These are phyloP conservation scores for Chymomyza procnemis DNA, from an alignment of 2,888 invertebrate species.

Conservation along the genomic window DNA sequence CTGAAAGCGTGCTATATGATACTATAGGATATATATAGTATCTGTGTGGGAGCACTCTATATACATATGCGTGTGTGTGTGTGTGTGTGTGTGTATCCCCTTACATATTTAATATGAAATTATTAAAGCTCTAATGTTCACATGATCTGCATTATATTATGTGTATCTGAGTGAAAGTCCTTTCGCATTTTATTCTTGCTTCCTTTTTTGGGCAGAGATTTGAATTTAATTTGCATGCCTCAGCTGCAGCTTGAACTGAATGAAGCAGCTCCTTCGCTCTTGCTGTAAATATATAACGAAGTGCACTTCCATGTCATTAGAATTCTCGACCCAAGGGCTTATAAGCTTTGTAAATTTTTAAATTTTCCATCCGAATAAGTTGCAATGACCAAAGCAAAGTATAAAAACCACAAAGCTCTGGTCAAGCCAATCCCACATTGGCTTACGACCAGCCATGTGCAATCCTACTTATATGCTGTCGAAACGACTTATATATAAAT, in stretches of 20 bases:
- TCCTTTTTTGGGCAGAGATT: neutral
- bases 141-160: neutral
- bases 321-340: neutral
- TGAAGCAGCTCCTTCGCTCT: neutral
- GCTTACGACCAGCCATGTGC: too few relatives aligned
- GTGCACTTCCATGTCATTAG: neutral
- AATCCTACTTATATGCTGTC: too few relatives aligned
- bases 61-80: neutral
- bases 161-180: too few relatives aligned
- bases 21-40: neutral
- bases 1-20: slow-evolving; percentile 8
- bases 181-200: too few relatives aligned
- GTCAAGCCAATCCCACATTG: too few relatives aligned
- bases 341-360: neutral
- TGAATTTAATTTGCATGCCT: neutral
- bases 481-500: too few relatives aligned
- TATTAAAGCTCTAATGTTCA: neutral
- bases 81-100: neutral
- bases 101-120: slow-evolving; percentile 2
- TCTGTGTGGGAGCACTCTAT: neutral
- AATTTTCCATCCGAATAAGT: neutral
- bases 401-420: too few relatives aligned
- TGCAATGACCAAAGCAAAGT: neutral
- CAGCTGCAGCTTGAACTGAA: neutral
- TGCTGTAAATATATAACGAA: neutral